These are phyloP conservation scores for Tetramorium alpestre DNA, from an alignment of 1,140 invertebrate genomes.

Conservation along the genomic window DNA sequence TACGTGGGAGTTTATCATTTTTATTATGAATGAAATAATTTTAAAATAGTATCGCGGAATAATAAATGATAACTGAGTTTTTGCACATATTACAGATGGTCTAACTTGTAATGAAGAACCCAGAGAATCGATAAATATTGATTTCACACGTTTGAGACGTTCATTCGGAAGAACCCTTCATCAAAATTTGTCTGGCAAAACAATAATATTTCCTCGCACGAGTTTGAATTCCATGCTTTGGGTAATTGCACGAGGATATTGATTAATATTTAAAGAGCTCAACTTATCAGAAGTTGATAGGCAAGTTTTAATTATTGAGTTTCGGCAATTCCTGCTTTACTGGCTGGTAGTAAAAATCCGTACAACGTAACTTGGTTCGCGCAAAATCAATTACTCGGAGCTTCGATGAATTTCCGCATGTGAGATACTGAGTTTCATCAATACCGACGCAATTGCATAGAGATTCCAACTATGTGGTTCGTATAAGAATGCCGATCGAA, in stretches of 20 bases:
- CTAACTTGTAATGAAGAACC: neutral
- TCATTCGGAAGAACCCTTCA: neutral
- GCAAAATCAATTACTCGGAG: conserved; percentile 43
- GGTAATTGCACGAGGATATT: neutral
- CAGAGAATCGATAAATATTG: neutral
- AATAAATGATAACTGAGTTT: neutral
- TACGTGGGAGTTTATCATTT: neutral
- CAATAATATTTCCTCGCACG: neutral
- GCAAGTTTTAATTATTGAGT: neutral
- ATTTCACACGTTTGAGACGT: neutral
- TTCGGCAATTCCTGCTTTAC: conserved; percentile 32
- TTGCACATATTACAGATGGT: neutral
- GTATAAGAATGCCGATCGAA: conserved; percentile 1
- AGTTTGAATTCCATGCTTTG: neutral
- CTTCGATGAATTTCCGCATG: conserved; percentile 26
- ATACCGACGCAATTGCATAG: conserved; percentile 16
- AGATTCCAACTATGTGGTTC: neutral
- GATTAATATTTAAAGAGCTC: neutral
- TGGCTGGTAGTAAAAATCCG: conserved; percentile 22
- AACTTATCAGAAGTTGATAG: conserved; percentile 30
- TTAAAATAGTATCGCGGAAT: neutral
- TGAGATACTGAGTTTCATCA: conserved; percentile 26
- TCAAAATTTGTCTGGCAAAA: neutral
- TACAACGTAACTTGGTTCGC: neutral
- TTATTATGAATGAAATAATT: conserved; percentile 5